Percentiles rank a stretch among this genome's conserved stretches.
These are phyloP conservation scores for Diadegma fenestrale DNA, from an alignment of 2,888 invertebrate genomes.

Conservation along the genomic window DNA sequence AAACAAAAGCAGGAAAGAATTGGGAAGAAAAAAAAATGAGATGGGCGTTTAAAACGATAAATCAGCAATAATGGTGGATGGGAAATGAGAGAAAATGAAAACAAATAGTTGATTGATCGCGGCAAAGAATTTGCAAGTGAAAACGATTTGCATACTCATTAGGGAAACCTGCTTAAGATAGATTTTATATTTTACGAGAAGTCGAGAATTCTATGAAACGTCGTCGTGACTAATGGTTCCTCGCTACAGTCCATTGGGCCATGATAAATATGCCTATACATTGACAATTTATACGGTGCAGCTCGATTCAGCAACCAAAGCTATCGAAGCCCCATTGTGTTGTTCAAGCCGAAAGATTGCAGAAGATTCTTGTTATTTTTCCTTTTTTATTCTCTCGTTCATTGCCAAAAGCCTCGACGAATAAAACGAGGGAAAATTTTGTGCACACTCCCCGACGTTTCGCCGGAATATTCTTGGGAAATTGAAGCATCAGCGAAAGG, in stretches of 20 bases:
- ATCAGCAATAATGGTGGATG: background rate
- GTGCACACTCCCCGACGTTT: background rate
- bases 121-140: background rate
- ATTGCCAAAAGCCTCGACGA: slow-evolving; percentile 1
- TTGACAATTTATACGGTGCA: slow-evolving; percentile 11
- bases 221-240: slow-evolving; percentile 51
- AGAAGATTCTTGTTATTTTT: slow-evolving; percentile 9
- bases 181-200: slow-evolving; percentile 32
- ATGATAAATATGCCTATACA: slow-evolving; percentile 48
- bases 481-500: background rate
- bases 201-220: slow-evolving; percentile 9
- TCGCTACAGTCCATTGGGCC: slow-evolving; percentile 15
- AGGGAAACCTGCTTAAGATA: slow-evolving; percentile 29
- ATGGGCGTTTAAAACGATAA: background rate
- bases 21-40: background rate
- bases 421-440: background rate
- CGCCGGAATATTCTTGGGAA: background rate
- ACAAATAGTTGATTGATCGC: slow-evolving; percentile 36
- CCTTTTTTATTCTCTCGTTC: background rate
- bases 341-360: slow-evolving; percentile 33
- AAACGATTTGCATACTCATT: slow-evolving; percentile 36
- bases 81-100: slow-evolving; percentile 1
- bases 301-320: slow-evolving; percentile 34
- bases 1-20: background rate
- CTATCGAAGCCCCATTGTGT: slow-evolving; percentile 35